Evolutionary conservation across 1,140 invertebrate species (phyloP), one percentile per base, ranked within the genome.

Genomic region (Zaprionus capensis): DNA sequence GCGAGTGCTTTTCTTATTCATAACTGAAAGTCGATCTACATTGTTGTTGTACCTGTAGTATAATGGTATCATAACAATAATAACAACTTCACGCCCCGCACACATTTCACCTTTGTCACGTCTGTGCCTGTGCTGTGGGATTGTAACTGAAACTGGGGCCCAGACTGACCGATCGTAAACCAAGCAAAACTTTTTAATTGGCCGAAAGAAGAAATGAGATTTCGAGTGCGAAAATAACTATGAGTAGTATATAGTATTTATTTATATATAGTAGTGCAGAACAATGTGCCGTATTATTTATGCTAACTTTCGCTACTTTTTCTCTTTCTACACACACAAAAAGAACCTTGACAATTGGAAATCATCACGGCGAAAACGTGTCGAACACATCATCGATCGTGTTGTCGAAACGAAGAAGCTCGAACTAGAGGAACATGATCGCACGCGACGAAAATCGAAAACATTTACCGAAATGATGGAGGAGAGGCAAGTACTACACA

Each of bases 341-440:
- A 93, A 98, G 97, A 98, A 98, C 94, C 94, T 98, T 93, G 97
- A 98, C 93, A 98, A 97, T 93, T 98, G 97, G 97, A 98, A 98
- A 93, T 97, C 96, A 75, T 97, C 96, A 73, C 94, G 97, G 82
- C 95, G 97, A 94, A 98, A 98, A 95, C 95, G 96, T 70, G 96
- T 97, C 82, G 97, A 98, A 84, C 97, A 97, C 93, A 97, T 97
- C 75, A 97, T 98, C 81, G 96, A 97, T 92, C 94, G 97, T 74
- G 97, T 97, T 38, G 97, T 97, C 31, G 97, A 98, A 94, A 96
- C 97, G 74, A 97, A 98, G 85, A 97, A 97, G 92, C 94, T 97
- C 81, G 96, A 96, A 93, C 93, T 96, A 84, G 96, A 97, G 92
- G 95, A 97, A 87, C 95, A 96, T 91, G 95, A 94, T 93, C 94